A percentile compares a stretch with the other conserved stretches of the same genome.
These are phyloP conservation scores for Drosophila crucigera DNA, from an alignment of 2,888 invertebrate species.

Conservation along the genomic window DNA sequence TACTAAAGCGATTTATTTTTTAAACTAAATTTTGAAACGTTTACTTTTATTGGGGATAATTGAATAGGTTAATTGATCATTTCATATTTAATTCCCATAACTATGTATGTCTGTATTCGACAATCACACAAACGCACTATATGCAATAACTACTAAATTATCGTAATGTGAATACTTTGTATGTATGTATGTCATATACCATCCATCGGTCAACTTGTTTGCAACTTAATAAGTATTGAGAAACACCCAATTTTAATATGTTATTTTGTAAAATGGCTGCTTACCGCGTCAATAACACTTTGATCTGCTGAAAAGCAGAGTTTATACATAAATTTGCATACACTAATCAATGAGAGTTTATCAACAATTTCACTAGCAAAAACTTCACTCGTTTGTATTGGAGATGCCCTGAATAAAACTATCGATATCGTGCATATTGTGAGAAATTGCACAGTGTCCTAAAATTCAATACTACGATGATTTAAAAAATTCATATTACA, in stretches of 20 bases:
- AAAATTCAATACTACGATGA: neutral
- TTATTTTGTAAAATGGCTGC: neutral
- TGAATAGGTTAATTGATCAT: neutral
- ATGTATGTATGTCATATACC: conserved; percentile 6
- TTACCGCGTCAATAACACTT: conserved; percentile 13
- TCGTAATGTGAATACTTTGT: neutral
- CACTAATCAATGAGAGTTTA: conserved; percentile 1
- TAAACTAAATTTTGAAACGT: neutral
- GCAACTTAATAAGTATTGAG: neutral
- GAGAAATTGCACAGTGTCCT: neutral
- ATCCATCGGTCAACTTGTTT: conserved; percentile 8
- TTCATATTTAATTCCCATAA: neutral
- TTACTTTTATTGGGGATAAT: neutral
- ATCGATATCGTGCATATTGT: conserved; percentile 19
- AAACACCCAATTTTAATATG: neutral
- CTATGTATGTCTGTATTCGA: neutral
- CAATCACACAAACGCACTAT: neutral
- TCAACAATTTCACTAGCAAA: conserved; percentile 10
- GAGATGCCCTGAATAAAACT: conserved; percentile 6
- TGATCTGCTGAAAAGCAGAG: conserved; percentile 17
- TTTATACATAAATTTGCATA: neutral
- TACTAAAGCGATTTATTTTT: neutral
- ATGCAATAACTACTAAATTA: neutral
- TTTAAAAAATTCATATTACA: conserved; percentile 15
- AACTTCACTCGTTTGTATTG: neutral